phyloP scores from a whole-genome alignment of 1,140 invertebrate genomes.

The Oreohelix idahoensis region DNA sequence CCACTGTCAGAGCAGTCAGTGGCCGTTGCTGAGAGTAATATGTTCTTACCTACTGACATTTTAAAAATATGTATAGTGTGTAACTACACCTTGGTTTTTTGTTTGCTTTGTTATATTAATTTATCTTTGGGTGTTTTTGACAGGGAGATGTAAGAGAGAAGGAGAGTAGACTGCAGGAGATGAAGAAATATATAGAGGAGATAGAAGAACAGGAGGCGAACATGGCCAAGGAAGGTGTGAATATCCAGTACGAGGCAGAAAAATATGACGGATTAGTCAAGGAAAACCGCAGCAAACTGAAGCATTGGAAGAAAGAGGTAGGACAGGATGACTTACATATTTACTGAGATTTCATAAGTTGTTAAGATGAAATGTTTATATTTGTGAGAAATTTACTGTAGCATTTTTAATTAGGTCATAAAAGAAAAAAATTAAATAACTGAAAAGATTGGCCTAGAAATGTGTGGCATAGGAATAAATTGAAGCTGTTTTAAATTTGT shows the following conservation, averaged over 20 bases:
- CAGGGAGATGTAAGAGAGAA: constrained; percentile 75
- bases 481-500: too few species aligned
- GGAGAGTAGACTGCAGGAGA: constrained; percentile 76
- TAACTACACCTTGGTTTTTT: too few species aligned
- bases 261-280: constrained; percentile 79
- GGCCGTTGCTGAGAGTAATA: too few species aligned
- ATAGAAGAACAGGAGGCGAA: constrained; percentile 78
- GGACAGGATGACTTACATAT: constrained; percentile 7
- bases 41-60: too few species aligned
- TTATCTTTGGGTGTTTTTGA: constrained; percentile 33
- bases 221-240: constrained; percentile 65
- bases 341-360: constrained; percentile 13
- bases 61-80: too few species aligned
- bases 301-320: constrained; percentile 73
- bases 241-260: constrained; percentile 76
- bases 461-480: too few species aligned
- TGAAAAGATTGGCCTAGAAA: too few species aligned
- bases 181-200: constrained; percentile 80
- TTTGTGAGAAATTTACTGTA: too few species aligned
- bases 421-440: too few species aligned
- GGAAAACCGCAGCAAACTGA: constrained; percentile 77
- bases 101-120: not conserved
- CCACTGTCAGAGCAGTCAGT: too few species aligned
- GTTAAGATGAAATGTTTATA: too few species aligned
- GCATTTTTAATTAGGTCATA: too few species aligned